Percentiles rank a stretch among this genome's conserved stretches.
These are phyloP conservation scores for Styela clava DNA, from an alignment of 23 tunicate species.

Conservation along the genomic window DNA sequence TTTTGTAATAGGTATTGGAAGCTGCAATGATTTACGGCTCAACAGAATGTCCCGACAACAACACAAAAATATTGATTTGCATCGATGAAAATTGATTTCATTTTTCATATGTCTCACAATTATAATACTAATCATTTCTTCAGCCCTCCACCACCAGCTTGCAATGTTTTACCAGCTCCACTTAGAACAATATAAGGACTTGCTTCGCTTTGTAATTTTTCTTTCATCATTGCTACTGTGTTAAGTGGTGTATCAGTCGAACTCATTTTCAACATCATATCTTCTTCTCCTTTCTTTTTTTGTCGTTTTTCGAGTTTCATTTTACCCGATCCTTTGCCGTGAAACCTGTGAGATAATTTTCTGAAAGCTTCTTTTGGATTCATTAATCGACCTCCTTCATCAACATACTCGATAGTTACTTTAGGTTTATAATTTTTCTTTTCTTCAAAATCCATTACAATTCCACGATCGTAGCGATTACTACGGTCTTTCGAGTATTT, in stretches of 20 bases:
- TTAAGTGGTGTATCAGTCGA: constrained; percentile 98
- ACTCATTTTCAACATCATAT: constrained; percentile 80
- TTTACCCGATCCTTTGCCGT: constrained; percentile 97
- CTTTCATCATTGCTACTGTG: constrained; percentile 98
- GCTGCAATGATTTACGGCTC: too few relatives aligned
- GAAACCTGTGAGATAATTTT: constrained; percentile 93
- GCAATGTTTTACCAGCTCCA: constrained; percentile 90
- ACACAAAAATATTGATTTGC: too few relatives aligned
- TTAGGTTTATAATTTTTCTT: constrained; percentile 88
- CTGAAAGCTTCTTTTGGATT: constrained; percentile 91
- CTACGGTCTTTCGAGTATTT: constrained; percentile 83
- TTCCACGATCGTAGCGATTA: constrained; percentile 66
- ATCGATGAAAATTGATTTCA: too few relatives aligned
- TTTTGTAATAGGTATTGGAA: too few relatives aligned
- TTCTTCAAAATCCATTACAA: constrained; percentile 67
- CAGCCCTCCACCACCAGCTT: constrained; percentile 56
- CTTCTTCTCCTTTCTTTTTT: constrained; percentile 72
- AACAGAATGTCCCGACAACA: too few relatives aligned
- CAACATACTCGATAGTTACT: constrained; percentile 67
- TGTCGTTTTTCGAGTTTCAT: constrained; percentile 81
- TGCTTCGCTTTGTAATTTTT: constrained; percentile 50
- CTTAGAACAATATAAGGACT: constrained; percentile 90
- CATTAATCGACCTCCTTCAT: constrained; percentile 62
- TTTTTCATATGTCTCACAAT: too few relatives aligned
- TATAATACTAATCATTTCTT: too few relatives aligned